These are phyloP conservation scores for Todiramphus chloris DNA, from an alignment of 2,113 vertebrate species.

Conservation along the genomic window DNA sequence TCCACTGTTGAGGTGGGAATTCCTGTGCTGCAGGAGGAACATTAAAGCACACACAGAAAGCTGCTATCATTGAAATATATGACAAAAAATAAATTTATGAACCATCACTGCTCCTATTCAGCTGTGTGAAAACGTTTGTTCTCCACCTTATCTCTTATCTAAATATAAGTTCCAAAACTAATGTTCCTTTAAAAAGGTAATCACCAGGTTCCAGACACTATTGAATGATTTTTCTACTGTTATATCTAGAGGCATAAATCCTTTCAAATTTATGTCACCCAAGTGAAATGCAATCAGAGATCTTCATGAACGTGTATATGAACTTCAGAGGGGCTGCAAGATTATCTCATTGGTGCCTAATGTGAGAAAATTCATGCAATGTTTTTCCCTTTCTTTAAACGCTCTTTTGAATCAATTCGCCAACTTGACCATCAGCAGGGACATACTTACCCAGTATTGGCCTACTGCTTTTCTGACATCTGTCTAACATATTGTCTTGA, in stretches of 20 bases:
- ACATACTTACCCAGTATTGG: background rate
- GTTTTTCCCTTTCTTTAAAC: constrained; percentile 9
- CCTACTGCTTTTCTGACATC: background rate
- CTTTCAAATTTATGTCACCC: constrained; percentile 39
- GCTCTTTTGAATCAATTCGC: background rate
- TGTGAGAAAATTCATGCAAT: background rate
- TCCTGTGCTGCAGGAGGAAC: constrained; percentile 2
- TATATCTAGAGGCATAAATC: constrained; percentile 51
- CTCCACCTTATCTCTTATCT: constrained; percentile 41
- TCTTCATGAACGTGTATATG: background rate
- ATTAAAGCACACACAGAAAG: background rate
- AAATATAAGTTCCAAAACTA: constrained; percentile 57
- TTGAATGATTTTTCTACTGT: constrained; percentile 39
- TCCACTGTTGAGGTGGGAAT: background rate
- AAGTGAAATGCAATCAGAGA: constrained; percentile 12
- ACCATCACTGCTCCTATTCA: constrained; percentile 6
- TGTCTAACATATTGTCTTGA: background rate
- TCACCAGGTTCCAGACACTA: constrained; percentile 50
- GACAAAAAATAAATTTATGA: constrained; percentile 53
- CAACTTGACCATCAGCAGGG: background rate
- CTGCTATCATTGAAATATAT: constrained; percentile 1
- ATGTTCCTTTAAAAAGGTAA: constrained; percentile 64
- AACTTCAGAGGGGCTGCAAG: constrained; percentile 9
- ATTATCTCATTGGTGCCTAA: background rate
- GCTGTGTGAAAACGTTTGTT: constrained; percentile 27